phyloP scores from a whole-genome alignment of 1,140 invertebrate genomes.

The Macrobrachium nipponense region DNA sequence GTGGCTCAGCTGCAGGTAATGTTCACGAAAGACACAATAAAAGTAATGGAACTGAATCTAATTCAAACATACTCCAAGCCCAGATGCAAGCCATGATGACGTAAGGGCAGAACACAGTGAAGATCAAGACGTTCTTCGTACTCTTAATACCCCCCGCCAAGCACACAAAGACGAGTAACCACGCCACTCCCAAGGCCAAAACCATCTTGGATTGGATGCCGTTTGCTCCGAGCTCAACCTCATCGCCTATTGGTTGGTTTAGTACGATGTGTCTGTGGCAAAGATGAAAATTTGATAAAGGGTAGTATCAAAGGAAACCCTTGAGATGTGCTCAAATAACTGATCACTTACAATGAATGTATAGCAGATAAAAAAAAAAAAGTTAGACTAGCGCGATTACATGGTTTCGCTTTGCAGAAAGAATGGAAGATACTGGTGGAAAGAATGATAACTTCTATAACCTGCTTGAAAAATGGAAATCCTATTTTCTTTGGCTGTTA shows the following conservation, averaged over 20 bases:
- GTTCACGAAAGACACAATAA: too few relatives aligned
- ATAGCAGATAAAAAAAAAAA: background rate
- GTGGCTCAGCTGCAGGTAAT: too few relatives aligned
- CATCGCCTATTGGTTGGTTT: background rate
- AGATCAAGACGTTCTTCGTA: conserved; percentile 65
- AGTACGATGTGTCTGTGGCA: conserved; percentile 4
- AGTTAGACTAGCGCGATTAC: background rate
- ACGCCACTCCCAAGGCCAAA: conserved; percentile 13
- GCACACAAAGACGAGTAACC: conserved; percentile 7
- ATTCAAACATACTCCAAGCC: background rate
- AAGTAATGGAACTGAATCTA: background rate
- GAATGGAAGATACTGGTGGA: conserved; percentile 1
- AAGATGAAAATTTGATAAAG: too few relatives aligned
- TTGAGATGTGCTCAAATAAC: background rate
- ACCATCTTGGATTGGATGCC: background rate
- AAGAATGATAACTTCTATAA: background rate
- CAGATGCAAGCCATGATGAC: conserved; percentile 67
- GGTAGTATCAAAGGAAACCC: background rate
- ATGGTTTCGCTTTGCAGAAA: too few relatives aligned
- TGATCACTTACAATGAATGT: background rate
- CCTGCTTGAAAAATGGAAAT: too few relatives aligned
- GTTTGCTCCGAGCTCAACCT: background rate
- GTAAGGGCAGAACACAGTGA: conserved; percentile 69
- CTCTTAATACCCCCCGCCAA: conserved; percentile 15
- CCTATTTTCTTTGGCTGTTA: too few relatives aligned